These are phyloP conservation scores for Drosophila flavopinicola DNA, from an alignment of 2,888 invertebrate genomes.

Conservation along the genomic window DNA sequence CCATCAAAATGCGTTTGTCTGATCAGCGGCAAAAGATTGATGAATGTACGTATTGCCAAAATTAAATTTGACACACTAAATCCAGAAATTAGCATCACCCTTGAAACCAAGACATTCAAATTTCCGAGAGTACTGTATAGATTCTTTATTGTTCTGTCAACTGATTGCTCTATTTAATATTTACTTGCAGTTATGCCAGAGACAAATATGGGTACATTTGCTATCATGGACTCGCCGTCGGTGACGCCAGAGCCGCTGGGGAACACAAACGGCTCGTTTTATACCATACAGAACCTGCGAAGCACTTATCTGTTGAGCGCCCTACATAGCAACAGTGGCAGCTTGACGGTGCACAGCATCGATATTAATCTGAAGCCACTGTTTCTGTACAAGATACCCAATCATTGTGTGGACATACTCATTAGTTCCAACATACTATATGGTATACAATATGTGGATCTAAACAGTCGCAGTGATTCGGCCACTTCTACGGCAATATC, in stretches of 20 bases:
- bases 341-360: slow-evolving; percentile 87
- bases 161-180: no score
- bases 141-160: no score
- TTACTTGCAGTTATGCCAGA: slow-evolving; percentile 81
- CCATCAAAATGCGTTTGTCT: slow-evolving; percentile 87
- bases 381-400: slow-evolving; percentile 89
- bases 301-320: slow-evolving; percentile 84
- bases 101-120: no score
- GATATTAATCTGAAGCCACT: slow-evolving; percentile 88
- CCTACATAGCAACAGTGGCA: slow-evolving; percentile 82
- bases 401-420: slow-evolving; percentile 87
- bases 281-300: slow-evolving; percentile 83
- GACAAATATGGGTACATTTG: slow-evolving; percentile 78
- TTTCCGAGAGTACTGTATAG: no score
- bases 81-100: no score
- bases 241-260: slow-evolving; percentile 83
- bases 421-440: slow-evolving; percentile 89
- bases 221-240: slow-evolving; percentile 83
- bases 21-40: slow-evolving; percentile 83
- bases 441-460: slow-evolving; percentile 85
- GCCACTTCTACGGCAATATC: slow-evolving; percentile 43
- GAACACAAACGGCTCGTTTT: slow-evolving; percentile 82
- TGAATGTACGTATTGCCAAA: slow-evolving; percentile 79
- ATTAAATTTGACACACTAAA: no score
- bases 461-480: slow-evolving; percentile 53